Conservation (phyloP, 2,797 vertebrate genomes). For the Cuculus canorus region DNA sequence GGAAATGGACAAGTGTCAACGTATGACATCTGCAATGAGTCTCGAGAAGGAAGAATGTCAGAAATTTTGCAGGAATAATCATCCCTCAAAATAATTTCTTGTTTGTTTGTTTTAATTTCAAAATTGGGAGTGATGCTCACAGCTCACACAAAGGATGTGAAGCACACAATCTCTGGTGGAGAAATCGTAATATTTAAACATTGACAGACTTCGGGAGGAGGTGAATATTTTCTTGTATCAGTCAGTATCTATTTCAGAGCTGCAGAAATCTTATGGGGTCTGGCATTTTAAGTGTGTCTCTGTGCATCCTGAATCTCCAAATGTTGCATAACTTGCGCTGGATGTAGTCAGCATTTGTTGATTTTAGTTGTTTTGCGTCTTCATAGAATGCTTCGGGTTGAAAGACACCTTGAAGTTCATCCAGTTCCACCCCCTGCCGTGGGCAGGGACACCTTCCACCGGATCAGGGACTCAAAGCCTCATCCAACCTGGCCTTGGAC, state of each 20-base stretch:
- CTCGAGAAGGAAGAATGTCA: background rate
- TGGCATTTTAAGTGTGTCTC: background rate
- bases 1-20: background rate
- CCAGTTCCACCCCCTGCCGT: too few relatives aligned
- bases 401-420: too few relatives aligned
- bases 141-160: background rate
- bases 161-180: too few relatives aligned
- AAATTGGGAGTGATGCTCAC: rapidly evolving
- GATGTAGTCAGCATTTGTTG: background rate
- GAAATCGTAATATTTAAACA: too few relatives aligned
- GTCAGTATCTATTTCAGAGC: background rate
- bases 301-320: background rate
- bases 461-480: too few relatives aligned
- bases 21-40: background rate
- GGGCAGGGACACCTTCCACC: too few relatives aligned
- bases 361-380: background rate
- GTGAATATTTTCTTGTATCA: rapidly evolving
- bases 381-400: background rate
- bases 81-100: background rate
- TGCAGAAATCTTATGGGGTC: too few relatives aligned
- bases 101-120: background rate
- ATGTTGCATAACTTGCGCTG: background rate
- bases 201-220: too few relatives aligned
- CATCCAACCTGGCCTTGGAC: too few relatives aligned
- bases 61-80: background rate